Conservation (phyloP, 2,797 vertebrate species). For the Hydrophis major region DNA sequence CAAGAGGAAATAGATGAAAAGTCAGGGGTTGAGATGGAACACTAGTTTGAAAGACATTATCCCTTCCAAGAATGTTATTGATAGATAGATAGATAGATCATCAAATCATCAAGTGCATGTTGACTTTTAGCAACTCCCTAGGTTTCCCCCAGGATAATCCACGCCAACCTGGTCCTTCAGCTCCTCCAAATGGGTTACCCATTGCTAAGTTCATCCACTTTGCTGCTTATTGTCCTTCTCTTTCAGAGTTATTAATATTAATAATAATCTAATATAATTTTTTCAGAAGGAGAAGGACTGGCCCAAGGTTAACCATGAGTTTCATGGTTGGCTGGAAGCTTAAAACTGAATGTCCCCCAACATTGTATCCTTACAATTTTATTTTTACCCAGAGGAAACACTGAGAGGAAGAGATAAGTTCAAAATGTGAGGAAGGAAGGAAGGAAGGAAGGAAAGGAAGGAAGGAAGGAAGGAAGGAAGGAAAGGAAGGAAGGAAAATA, state of each 20-base stretch:
- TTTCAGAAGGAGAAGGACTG: neutral
- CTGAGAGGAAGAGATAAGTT: neutral
- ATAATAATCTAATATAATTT: neutral
- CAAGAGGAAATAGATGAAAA: neutral
- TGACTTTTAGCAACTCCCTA: neutral
- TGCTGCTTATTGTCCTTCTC: neutral
- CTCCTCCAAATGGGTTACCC: neutral
- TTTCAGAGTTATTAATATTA: neutral
- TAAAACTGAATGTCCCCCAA: neutral
- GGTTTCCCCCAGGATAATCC: neutral
- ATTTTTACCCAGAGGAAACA: neutral
- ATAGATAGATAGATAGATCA: neutral
- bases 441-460: slow-evolving; percentile 15
- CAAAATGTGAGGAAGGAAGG: neutral
- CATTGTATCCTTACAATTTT: neutral
- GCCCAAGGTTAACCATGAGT: neutral
- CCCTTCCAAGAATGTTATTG: neutral
- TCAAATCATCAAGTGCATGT: neutral
- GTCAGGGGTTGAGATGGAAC: neutral
- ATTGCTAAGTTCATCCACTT: neutral
- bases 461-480: slow-evolving; percentile 28
- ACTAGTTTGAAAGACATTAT: neutral
- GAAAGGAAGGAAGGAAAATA: slow-evolving; percentile 18
- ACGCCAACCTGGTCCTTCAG: neutral
- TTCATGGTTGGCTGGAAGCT: neutral